Evolutionary conservation across 2,888 invertebrate species (phyloP), one percentile per base, ranked within the genome.

Genomic region (Nomada goodeniana): DNA sequence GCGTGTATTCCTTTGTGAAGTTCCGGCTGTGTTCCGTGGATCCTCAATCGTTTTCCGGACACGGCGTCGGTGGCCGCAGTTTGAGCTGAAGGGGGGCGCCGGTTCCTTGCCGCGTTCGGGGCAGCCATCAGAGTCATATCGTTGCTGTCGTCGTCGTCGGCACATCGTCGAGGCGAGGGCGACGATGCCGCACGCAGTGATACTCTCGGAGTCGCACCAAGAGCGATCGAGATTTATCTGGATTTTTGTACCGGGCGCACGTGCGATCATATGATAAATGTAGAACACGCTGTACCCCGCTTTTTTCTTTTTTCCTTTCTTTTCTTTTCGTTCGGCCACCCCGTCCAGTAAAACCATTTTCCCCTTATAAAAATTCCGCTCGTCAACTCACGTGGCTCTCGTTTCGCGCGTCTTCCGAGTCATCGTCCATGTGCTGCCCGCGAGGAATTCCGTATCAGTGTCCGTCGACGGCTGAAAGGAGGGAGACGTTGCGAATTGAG

Each of bases 211-310:
- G 80, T 85, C 80, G 69, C 82, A 77, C 53, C 80, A 71, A 79
- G 82, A 81, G 74, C 83, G 79, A 52, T 81, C 85, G 70, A 61
- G 79, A 36, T 75, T 80, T 36, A 82, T 77, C 69, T 82, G 86
- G 87, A 86, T 80, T 72, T 85, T 88, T 68, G 82, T 80, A 74
- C 73, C 23, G 55, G 76, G 77, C 74, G 73, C 82, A 82, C 82
- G 83, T 80, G 74, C 87, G 85, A 85, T 88, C 88, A 91, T 91
- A 91, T 92, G 92, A 92, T 92, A 90, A 91, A 92, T 92, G 92
- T 92, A 92, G 92, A 89, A 89, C 87, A 85, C 88, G 90, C 79
- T 89, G 80, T 86, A 86, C 74, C 80, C 84, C 81, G 72, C 69
- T 85, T 90, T 88, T 88, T 83, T 86, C 70, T 73, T 86, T 83